Conservation (phyloP, 2,797 vertebrate genomes). For the Dendrocincla tyrannina region DNA sequence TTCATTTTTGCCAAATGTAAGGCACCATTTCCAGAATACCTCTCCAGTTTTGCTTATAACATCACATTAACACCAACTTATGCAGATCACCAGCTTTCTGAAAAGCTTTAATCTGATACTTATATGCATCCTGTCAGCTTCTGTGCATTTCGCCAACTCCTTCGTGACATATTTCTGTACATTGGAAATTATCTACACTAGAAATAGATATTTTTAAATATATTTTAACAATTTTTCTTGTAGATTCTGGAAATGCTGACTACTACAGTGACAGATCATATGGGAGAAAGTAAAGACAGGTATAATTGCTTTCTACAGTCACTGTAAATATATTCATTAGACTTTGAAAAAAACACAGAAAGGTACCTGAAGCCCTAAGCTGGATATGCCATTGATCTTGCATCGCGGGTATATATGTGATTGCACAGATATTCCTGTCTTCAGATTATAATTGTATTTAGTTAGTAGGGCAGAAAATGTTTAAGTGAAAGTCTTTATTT, state of each 20-base stretch:
- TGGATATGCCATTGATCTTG: not conserved
- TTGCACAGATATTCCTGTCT: not conserved
- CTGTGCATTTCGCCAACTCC: not conserved
- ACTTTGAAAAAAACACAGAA: not conserved
- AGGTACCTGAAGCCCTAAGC: not conserved
- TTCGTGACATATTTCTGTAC: not conserved
- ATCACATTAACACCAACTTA: not conserved
- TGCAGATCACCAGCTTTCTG: not conserved
- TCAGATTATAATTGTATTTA: not conserved
- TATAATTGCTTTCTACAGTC: not conserved
- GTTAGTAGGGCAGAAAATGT: not conserved
- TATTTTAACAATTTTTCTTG: not conserved
- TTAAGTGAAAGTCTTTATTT: not conserved
- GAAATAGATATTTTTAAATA: not conserved
- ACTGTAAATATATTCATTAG: not conserved
- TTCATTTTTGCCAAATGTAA: not conserved
- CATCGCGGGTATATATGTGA: not conserved
- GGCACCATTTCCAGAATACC: not conserved
- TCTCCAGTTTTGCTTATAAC: not conserved
- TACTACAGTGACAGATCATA: not conserved
- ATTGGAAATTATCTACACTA: not conserved
- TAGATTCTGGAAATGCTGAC: not conserved
- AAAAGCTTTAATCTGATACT: not conserved
- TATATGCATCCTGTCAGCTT: not conserved
- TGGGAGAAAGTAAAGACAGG: not conserved